These are phyloP conservation scores for Lagocephalus sceleratus DNA, from an alignment of 2,797 vertebrate genomes.

Conservation along the genomic window DNA sequence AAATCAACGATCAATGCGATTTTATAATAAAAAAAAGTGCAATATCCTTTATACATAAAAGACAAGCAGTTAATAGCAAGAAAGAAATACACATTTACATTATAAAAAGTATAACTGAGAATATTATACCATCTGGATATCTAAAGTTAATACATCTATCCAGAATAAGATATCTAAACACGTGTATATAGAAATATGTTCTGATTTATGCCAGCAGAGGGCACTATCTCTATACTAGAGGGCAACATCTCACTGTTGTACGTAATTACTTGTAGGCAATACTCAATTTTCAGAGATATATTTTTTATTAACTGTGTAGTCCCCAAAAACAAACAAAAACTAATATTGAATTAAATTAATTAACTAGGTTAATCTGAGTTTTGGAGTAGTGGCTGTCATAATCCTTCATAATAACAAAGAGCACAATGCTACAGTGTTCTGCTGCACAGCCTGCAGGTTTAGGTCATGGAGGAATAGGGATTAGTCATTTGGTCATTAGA, in stretches of 20 bases:
- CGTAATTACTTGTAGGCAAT: conserved; percentile 6
- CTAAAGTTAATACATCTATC: no score
- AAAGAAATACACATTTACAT: neutral
- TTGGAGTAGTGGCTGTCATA: conserved; percentile 23
- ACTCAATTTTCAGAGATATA: conserved; percentile 29
- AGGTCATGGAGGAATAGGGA: conserved; percentile 73
- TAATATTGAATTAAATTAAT: conserved; percentile 5
- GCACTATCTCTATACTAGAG: no score
- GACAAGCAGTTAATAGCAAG: no score
- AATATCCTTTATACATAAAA: no score
- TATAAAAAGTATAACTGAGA: neutral
- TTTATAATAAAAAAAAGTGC: no score
- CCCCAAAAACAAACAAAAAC: conserved; percentile 25
- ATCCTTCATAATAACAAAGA: conserved; percentile 36
- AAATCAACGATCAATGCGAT: neutral
- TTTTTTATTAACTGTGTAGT: conserved; percentile 16
- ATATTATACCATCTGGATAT: no score
- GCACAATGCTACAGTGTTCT: conserved; percentile 72
- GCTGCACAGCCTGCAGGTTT: conserved; percentile 64
- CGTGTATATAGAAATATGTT: conserved; percentile 9
- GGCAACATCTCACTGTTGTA: conserved; percentile 41
- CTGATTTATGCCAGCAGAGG: conserved; percentile 68
- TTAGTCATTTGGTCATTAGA: conserved; percentile 63
- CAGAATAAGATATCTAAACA: neutral
- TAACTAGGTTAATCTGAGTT: conserved; percentile 21